Percentiles rank a stretch among this genome's conserved stretches.
Evolutionary conservation across 2,113 vertebrate species (phyloP).

Genomic region (Ginglymostoma cirratum): DNA sequence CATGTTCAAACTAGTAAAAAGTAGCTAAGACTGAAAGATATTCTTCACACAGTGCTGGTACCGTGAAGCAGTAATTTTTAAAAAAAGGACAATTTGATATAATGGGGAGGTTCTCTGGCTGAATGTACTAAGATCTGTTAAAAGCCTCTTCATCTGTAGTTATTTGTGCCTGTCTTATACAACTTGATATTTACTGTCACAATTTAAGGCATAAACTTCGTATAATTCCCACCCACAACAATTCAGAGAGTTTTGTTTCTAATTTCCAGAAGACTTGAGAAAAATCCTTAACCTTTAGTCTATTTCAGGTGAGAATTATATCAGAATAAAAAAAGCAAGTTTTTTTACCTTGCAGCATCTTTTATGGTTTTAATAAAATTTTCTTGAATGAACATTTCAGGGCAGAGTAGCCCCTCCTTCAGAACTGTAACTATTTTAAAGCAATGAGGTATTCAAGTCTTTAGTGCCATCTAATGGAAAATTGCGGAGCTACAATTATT

Average conservation of each 20-base stretch:
- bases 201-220: not conserved
- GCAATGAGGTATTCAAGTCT: not conserved
- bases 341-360: not conserved
- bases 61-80: not conserved
- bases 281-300: not conserved
- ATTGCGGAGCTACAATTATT: not conserved
- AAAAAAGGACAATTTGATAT: not conserved
- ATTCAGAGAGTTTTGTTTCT: not conserved
- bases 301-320: not conserved
- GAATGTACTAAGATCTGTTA: not conserved
- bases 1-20: not conserved
- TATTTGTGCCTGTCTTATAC: not conserved
- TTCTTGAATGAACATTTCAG: not conserved
- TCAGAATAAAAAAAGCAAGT: not conserved
- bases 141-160: not conserved
- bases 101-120: not conserved
- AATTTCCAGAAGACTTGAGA: not conserved
- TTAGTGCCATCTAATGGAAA: constrained; percentile 23
- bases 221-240: not conserved
- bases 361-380: not conserved
- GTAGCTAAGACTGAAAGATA: not conserved
- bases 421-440: not conserved
- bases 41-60: not conserved
- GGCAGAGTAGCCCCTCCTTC: not conserved
- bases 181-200: not conserved